Evolutionary conservation across 2,113 vertebrate genomes (phyloP), one percentile per base, ranked within the genome.

Genomic region (Myiopsitta monachus): DNA sequence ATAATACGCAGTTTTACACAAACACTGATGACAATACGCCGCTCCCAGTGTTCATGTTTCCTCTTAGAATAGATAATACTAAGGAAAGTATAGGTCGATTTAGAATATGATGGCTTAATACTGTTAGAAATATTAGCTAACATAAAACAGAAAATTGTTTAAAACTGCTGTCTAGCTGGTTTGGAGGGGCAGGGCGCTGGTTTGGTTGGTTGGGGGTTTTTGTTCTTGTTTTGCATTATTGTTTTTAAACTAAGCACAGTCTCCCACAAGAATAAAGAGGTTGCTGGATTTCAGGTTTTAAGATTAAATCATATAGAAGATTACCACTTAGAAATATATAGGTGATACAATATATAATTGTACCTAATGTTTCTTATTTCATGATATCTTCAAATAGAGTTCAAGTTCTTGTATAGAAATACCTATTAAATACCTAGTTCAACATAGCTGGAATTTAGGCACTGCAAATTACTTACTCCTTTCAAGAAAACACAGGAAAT

Each of bases 1-100:
- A 6, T 39, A 30, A 31, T 3, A 51, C 0, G 0, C 14, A 43
- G 47, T 26, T 92, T 61, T 52, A 86, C 12, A n/a, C 27, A 39
- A 72, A 33, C 63, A 52, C 22, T 49, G n/a, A 47, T 38, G 47
- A 86, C 44, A 90, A 85, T 5, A 49, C 1, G 4, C 33, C 11
- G 8, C 52, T 77, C n/a, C 49, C 83, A 7, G 1, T 4, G 38
- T 69, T 55, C 62, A 52, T 27, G 49, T 28, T 83, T 64, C 31
- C 46, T 19, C 38, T 66, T 2, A 3, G 31, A 87, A 75, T 12
- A 21, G 31, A 3, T 36, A 68, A 67, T 5, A 31, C 14, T 57
- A 63, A 12, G 11, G 11, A 5, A 89, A 75, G 22, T 7, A 61
- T 17, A 38, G 41, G 36, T 18, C 75, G 41, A 59, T 54, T 55